Conservation (phyloP, 2,113 vertebrate genomes). For the Meleagris gallopavo region DNA sequence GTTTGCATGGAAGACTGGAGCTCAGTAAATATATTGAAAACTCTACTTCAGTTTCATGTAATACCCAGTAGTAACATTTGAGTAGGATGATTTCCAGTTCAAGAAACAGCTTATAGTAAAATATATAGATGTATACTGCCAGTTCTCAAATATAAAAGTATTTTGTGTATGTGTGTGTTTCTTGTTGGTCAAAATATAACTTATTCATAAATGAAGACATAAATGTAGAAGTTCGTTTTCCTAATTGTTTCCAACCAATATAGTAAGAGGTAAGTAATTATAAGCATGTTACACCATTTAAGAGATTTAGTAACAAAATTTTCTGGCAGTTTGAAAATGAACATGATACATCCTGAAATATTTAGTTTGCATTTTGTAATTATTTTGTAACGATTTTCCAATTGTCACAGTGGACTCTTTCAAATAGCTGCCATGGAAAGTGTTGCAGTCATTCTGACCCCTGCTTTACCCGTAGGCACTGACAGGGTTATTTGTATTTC, state of each 20-base stretch:
- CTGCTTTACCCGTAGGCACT: background rate
- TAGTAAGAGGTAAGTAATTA: background rate
- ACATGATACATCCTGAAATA: rapidly evolving
- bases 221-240: background rate
- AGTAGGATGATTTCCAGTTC: background rate
- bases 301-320: background rate
- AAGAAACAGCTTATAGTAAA: background rate
- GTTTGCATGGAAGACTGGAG: background rate
- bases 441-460: background rate
- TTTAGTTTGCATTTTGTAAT: rapidly evolving
- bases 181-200: background rate
- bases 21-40: background rate
- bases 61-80: background rate
- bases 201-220: background rate
- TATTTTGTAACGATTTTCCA: rapidly evolving
- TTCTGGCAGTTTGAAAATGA: background rate
- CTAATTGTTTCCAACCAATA: background rate
- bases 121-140: background rate
- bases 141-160: background rate
- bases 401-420: background rate
- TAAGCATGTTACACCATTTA: background rate
- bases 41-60: background rate
- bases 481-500: background rate
- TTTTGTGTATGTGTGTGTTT: background rate
- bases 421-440: background rate